Conservation (phyloP, 2,888 invertebrate genomes). For the Adelphocoris suturalis region DNA sequence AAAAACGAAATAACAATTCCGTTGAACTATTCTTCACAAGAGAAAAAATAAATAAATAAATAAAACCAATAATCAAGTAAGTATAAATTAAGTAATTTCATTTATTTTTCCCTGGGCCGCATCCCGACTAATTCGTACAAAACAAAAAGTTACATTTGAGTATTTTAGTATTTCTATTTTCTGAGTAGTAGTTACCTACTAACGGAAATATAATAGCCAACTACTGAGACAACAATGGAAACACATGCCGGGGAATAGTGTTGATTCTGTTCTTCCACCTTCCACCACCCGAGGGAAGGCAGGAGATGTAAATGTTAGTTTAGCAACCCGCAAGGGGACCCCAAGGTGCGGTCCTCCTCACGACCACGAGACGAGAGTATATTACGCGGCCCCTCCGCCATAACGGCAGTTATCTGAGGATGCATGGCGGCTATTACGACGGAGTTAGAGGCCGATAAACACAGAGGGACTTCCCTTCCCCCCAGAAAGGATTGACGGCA, state of each 20-base stretch:
- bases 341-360: constrained; percentile 13
- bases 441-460: constrained; percentile 53
- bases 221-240: too few relatives aligned
- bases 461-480: constrained; percentile 3
- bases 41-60: too few relatives aligned
- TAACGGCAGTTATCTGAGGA: constrained; percentile 51
- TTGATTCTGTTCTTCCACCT: not conserved
- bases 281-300: not conserved
- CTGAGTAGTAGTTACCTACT: too few relatives aligned
- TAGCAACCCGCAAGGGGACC: not conserved
- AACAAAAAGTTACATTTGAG: too few relatives aligned
- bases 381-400: constrained; percentile 30
- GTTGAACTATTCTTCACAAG: too few relatives aligned
- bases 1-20: too few relatives aligned
- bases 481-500: constrained; percentile 48
- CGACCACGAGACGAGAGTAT: constrained; percentile 35
- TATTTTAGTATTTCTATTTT: too few relatives aligned
- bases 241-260: not conserved
- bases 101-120: too few relatives aligned
- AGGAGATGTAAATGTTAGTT: constrained; percentile 45
- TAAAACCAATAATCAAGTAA: too few relatives aligned
- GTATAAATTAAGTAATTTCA: too few relatives aligned
- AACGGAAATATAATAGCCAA: too few relatives aligned
- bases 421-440: constrained; percentile 49
- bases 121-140: too few relatives aligned